A percentile compares a stretch with the other conserved stretches of the same genome.
Conservation (phyloP, 2,888 invertebrate species). For the Liopterus haemorrhoidalis region DNA sequence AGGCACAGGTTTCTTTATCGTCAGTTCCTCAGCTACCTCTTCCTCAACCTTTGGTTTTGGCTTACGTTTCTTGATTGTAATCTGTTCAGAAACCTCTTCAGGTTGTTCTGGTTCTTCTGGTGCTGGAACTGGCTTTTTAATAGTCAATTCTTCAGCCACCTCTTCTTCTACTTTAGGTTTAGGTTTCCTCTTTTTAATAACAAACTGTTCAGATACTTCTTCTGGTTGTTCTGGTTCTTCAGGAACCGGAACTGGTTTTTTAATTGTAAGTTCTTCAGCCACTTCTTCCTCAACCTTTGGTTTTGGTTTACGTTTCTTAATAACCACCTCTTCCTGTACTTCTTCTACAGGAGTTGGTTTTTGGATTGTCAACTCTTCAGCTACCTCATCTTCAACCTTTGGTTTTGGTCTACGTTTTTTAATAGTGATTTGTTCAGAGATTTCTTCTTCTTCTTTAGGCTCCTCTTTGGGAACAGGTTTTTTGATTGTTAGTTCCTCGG, state of each 20-base stretch:
- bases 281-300: constrained; percentile 49
- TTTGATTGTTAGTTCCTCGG: constrained; percentile 22
- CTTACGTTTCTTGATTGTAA: constrained; percentile 32
- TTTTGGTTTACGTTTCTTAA: constrained; percentile 47
- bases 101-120: too few species aligned
- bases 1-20: constrained; percentile 38
- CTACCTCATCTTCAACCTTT: constrained; percentile 41
- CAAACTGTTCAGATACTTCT: constrained; percentile 36
- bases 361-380: constrained; percentile 46
- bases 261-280: constrained; percentile 58
- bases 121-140: constrained; percentile 36
- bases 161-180: constrained; percentile 32
- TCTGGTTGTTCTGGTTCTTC: constrained; percentile 57
- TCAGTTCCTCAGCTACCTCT: constrained; percentile 42
- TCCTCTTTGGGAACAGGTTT: constrained; percentile 35
- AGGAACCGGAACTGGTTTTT: constrained; percentile 58
- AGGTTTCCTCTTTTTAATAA: constrained; percentile 34
- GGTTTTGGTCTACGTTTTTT: constrained; percentile 35
- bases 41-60: constrained; percentile 36
- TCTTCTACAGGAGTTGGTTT: constrained; percentile 38
- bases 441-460: constrained; percentile 27
- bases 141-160: constrained; percentile 35
- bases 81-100: constrained; percentile 24
- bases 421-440: constrained; percentile 24
- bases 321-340: constrained; percentile 46